phyloP scores from a whole-genome alignment of 37 sponge, comb jelly and placozoan species.

The Mnemiopsis leidyi region DNA sequence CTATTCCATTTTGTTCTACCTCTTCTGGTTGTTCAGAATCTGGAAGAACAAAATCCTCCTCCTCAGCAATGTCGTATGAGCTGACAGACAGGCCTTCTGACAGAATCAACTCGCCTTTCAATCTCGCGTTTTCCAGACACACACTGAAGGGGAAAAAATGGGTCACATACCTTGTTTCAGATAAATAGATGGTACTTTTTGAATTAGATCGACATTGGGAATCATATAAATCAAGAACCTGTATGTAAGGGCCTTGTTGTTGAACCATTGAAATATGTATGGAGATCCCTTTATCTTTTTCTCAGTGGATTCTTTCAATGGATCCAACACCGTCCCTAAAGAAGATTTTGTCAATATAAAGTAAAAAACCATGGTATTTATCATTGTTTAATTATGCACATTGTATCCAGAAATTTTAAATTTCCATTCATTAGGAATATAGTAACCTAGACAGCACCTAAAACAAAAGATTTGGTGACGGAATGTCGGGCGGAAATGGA shows the following conservation, averaged over 20 bases:
- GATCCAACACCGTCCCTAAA: constrained; percentile 45
- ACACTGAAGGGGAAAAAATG: too few species aligned
- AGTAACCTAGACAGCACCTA: neutral
- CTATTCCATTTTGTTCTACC: too few species aligned
- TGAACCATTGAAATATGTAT: constrained; percentile 66
- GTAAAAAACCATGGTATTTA: too few species aligned
- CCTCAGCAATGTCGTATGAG: constrained; percentile 44
- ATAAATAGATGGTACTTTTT: too few species aligned
- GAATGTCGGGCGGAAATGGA: neutral
- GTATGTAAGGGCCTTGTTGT: constrained; percentile 53
- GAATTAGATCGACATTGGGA: neutral
- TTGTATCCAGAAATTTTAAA: too few species aligned
- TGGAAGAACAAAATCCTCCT: constrained; percentile 4
- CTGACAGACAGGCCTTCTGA: constrained; percentile 25
- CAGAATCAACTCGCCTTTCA: constrained; percentile 29
- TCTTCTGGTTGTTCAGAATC: neutral
- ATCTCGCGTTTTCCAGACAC: constrained; percentile 10
- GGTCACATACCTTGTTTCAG: too few species aligned
- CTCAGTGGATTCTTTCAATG: constrained; percentile 34
- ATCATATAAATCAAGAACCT: neutral
- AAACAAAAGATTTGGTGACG: constrained; percentile 7
- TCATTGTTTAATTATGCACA: too few species aligned
- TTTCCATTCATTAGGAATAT: too few species aligned
- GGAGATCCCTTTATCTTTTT: constrained; percentile 20
- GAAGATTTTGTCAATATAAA: neutral